Evolutionary conservation across 1,140 invertebrate genomes (phyloP).

Genomic region (Cydia splendana): DNA sequence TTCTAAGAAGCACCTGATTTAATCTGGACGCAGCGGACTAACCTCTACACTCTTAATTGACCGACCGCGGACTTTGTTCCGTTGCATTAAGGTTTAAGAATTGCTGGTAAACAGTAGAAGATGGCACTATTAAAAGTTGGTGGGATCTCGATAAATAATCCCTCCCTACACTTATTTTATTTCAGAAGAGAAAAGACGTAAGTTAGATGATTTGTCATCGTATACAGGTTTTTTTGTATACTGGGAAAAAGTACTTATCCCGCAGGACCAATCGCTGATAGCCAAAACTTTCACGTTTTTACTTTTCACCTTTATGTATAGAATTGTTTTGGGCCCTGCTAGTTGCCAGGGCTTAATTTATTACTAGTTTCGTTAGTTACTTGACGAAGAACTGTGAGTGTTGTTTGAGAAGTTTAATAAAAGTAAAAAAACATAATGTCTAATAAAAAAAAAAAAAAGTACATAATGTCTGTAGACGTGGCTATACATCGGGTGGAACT

Average conservation of each 20-base stretch:
- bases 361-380: not conserved
- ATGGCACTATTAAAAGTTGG: slow-evolving; percentile 9
- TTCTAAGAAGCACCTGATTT: not conserved
- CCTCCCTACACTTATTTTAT: not conserved
- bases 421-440: no score
- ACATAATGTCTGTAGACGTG: no score
- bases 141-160: slow-evolving; percentile 17
- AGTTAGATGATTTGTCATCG: not conserved
- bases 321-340: not conserved
- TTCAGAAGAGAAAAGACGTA: not conserved
- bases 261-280: not conserved
- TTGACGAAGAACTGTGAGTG: not conserved
- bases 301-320: not conserved
- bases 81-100: no score
- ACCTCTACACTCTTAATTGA: no score
- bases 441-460: no score
- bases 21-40: not conserved
- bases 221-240: not conserved
- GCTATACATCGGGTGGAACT: no score
- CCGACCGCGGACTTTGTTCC: no score
- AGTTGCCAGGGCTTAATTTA: slow-evolving; percentile 6
- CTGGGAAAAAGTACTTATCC: not conserved
- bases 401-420: not conserved
- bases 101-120: no score
- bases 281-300: not conserved